Percentiles rank a stretch among this genome's conserved stretches.
Conservation (phyloP, 1,140 invertebrate species). For the Xylocopa sonorina region DNA sequence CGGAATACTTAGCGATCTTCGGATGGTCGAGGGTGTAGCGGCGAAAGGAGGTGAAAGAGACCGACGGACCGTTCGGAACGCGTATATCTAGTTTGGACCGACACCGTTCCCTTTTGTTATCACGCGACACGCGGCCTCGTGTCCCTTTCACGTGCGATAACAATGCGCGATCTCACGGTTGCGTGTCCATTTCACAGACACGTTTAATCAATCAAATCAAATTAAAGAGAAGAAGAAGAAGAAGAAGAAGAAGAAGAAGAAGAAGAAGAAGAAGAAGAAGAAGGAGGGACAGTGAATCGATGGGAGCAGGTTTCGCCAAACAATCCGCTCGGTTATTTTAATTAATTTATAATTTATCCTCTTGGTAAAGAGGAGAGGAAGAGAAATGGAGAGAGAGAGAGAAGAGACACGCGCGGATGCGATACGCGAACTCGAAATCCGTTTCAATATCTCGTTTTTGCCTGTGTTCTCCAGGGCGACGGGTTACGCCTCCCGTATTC, state of each 20-base stretch:
- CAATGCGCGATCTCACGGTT: constrained; percentile 37
- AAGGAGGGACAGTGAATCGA: not conserved
- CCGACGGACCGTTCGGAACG: constrained; percentile 46
- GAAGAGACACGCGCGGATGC: not conserved
- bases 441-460: constrained; percentile 24
- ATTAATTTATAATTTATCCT: constrained; percentile 42
- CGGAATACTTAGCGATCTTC: constrained; percentile 57
- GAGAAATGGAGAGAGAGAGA: not conserved
- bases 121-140: constrained; percentile 29
- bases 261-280: not conserved
- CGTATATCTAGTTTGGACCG: constrained; percentile 47
- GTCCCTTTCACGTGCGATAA: constrained; percentile 38
- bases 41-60: constrained; percentile 48
- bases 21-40: constrained; percentile 20
- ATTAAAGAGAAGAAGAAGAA: not conserved
- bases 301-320: constrained; percentile 1
- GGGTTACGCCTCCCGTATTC: not conserved
- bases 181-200: constrained; percentile 46
- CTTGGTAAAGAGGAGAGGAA: not conserved
- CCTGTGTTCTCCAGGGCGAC: not conserved
- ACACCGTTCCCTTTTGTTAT: constrained; percentile 57
- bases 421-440: constrained; percentile 4
- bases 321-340: constrained; percentile 22
- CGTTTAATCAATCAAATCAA: not conserved
- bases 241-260: too few relatives aligned